Conservation (phyloP, 1,140 invertebrate species). For the Chrysopa pallens region DNA sequence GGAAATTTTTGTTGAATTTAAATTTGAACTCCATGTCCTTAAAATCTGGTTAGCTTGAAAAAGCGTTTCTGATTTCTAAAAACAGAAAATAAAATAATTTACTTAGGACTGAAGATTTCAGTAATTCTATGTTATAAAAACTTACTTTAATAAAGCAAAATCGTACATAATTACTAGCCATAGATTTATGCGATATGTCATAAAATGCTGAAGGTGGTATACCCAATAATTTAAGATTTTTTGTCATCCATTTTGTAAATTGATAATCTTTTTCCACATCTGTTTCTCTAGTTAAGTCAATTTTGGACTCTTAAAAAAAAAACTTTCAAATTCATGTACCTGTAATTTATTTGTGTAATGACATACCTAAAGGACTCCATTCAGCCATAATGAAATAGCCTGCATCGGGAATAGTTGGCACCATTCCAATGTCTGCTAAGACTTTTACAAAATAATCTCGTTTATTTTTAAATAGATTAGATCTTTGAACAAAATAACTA, state of each 20-base stretch:
- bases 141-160: slow-evolving; percentile 87
- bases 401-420: slow-evolving; percentile 83
- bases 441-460: slow-evolving; percentile 68
- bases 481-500: slow-evolving; percentile 70
- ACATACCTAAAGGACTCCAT: slow-evolving; percentile 58
- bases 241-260: slow-evolving; percentile 91
- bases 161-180: slow-evolving; percentile 77
- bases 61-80: slow-evolving; percentile 57
- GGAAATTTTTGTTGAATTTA: background rate
- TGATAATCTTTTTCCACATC: slow-evolving; percentile 70
- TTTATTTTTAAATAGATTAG: slow-evolving; percentile 63
- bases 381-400: slow-evolving; percentile 96
- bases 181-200: slow-evolving; percentile 54
- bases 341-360: too few species aligned
- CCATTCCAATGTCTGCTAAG: slow-evolving; percentile 65
- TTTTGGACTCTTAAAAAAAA: slow-evolving; percentile 29
- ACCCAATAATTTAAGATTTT: slow-evolving; percentile 78
- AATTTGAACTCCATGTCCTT: slow-evolving; percentile 32
- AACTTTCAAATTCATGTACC: too few species aligned
- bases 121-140: background rate
- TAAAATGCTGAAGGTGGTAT: slow-evolving; percentile 95
- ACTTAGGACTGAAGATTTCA: background rate
- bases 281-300: slow-evolving; percentile 42
- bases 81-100: slow-evolving; percentile 11
- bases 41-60: slow-evolving; percentile 46